These are phyloP conservation scores for Myopa testacea DNA, from an alignment of 2,888 invertebrate species.

Conservation along the genomic window DNA sequence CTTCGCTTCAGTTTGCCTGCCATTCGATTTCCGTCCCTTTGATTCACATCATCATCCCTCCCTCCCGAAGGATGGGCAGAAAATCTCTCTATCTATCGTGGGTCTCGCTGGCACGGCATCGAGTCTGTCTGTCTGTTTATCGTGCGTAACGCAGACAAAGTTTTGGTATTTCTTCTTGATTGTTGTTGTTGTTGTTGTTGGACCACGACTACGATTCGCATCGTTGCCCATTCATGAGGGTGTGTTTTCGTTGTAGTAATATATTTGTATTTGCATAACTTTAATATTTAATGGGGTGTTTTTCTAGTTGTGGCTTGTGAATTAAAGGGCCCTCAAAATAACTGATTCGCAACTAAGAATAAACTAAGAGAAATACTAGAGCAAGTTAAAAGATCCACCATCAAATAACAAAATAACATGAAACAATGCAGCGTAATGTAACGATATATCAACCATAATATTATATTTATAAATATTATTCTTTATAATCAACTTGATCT, in stretches of 20 bases:
- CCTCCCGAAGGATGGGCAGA: no score
- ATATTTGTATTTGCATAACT: slow-evolving; percentile 31
- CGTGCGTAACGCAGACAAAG: slow-evolving; percentile 24
- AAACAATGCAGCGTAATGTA: no score
- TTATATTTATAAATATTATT: no score
- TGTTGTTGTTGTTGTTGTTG: no score
- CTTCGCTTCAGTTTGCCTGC: not conserved
- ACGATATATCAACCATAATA: no score
- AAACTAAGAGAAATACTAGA: not conserved
- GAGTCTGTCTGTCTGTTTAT: not conserved
- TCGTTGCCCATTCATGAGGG: not conserved
- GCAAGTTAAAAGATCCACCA: no score
- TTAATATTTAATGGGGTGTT: slow-evolving; percentile 21
- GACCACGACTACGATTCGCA: no score
- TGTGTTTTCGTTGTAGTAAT: not conserved
- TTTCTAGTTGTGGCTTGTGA: slow-evolving; percentile 15
- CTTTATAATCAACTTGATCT: no score
- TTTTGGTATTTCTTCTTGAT: not conserved
- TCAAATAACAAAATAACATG: no score
- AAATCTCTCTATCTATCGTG: no score
- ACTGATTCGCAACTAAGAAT: not conserved
- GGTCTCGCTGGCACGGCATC: not conserved
- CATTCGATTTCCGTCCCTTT: no score
- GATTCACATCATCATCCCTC: no score
- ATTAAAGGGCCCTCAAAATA: not conserved